These are phyloP conservation scores for Lepidochrysops patricia DNA, from an alignment of 2,888 invertebrate genomes.

Conservation along the genomic window DNA sequence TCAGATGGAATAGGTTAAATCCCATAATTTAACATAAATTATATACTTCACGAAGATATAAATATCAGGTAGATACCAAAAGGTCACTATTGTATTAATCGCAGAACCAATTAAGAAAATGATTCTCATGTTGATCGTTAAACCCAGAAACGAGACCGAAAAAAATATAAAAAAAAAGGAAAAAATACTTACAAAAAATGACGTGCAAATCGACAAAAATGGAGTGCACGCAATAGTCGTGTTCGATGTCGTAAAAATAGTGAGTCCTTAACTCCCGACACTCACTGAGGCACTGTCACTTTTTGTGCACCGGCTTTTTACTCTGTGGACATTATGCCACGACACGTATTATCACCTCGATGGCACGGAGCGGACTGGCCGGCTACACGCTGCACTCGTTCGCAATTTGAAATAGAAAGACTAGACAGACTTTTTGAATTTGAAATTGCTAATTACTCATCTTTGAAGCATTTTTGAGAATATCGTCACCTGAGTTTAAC, in stretches of 20 bases:
- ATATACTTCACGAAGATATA: neutral
- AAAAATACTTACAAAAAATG: slow-evolving; percentile 29
- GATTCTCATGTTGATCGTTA: neutral
- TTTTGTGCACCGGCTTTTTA: slow-evolving; percentile 46
- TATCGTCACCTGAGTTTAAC: too few species aligned
- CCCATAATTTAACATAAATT: neutral
- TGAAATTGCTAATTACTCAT: slow-evolving; percentile 4
- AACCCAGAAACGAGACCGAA: neutral
- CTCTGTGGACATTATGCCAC: slow-evolving; percentile 42
- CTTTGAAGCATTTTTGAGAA: neutral
- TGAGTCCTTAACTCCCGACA: slow-evolving; percentile 46
- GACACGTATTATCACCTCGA: slow-evolving; percentile 45
- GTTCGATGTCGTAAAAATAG: slow-evolving; percentile 39
- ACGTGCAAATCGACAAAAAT: slow-evolving; percentile 39
- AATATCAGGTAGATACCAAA: neutral
- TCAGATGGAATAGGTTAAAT: neutral
- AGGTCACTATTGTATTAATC: neutral
- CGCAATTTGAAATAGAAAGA: slow-evolving; percentile 23
- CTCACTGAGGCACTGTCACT: slow-evolving; percentile 67
- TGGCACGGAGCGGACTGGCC: slow-evolving; percentile 55
- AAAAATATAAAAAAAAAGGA: slow-evolving; percentile 10
- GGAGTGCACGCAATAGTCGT: slow-evolving; percentile 24
- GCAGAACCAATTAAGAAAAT: neutral
- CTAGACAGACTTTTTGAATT: slow-evolving; percentile 8
- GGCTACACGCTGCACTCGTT: slow-evolving; percentile 8